Base-by-base conservation (phyloP, 2,113 vertebrate species). In the Morone chrysops region DNA sequence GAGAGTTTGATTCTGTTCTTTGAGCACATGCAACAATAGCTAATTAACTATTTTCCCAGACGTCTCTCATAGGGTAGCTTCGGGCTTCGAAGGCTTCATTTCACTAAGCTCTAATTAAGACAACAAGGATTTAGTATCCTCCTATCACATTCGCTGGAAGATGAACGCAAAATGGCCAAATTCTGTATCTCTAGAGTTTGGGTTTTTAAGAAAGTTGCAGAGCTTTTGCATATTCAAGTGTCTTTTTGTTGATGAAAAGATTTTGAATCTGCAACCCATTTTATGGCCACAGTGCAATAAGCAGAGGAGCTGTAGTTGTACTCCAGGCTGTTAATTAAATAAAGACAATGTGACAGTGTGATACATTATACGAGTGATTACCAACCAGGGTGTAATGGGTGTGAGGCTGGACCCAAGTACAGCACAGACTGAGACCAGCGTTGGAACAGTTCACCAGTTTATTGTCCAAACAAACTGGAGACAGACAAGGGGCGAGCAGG, bases 21-120 rank as follows among this genome's bases (percentile, higher is more conserved):
- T 78, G 66, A 77, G 18, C 14, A 47, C 63, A 76, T 6, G 63
- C 72, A 67, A 87, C 60, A 75, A 56, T 78, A 82, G 84, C 78
- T 82, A 72, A 91, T 83, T 66, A 81, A 80, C 43, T 6, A 12
- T 53, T 70, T 86, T 75, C 85, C 70, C 77, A 51, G 36, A 62
- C 38, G 76, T 56, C 12, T 66, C 48, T 41, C 25, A 12, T 31
- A 38, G 14, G 2, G 56, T 56, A 62, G 65, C 86, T 84, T 36
- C 71, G 47, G 80, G 84, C 80, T 62, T 51, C 16, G 0, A 31
- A 17, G 20, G 83, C 68, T 50, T 83, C 57, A 31, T 81, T 78
- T 81, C 81, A 53, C 70, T 70, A 6, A 80, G 78, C 67, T 84
- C 84, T 92, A 90, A 90, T 90, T 85, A 89, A 69, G 77, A 89